These are phyloP conservation scores for Ecliptopera silaceata DNA, from an alignment of 2,888 invertebrate species.

Conservation along the genomic window DNA sequence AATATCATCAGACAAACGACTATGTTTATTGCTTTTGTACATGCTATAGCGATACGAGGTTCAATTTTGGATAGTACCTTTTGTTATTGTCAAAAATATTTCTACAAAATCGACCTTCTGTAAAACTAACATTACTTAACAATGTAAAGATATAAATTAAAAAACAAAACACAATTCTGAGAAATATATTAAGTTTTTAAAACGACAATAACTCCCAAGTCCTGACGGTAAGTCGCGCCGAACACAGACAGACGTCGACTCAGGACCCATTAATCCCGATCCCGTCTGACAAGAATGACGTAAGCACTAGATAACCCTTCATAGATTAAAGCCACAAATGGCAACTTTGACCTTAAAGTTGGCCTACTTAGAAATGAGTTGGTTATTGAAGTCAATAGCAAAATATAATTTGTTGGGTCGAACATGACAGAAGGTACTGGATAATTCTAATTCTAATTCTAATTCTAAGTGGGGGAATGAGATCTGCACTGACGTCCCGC, in stretches of 20 bases:
- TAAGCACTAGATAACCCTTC: slow-evolving; percentile 32
- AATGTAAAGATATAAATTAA: too few species aligned
- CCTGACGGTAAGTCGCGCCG: slow-evolving; percentile 32
- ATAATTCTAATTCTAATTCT: too few species aligned
- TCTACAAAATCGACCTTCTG: too few species aligned
- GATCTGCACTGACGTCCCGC: too few species aligned
- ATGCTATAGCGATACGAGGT: slow-evolving; percentile 1
- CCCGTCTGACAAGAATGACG: slow-evolving; percentile 35
- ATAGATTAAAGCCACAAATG: slow-evolving; percentile 26
- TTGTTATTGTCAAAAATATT: not conserved
- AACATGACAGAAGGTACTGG: not conserved
- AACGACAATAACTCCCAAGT: not conserved
- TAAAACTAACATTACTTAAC: too few species aligned
- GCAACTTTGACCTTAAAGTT: slow-evolving; percentile 19
- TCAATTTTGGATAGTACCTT: not conserved
- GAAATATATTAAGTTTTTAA: too few species aligned
- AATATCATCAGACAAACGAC: slow-evolving; percentile 39
- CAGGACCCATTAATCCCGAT: slow-evolving; percentile 37
- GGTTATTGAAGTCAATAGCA: slow-evolving; percentile 16
- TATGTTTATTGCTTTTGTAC: slow-evolving; percentile 22
- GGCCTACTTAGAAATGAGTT: slow-evolving; percentile 11
- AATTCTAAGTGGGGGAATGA: too few species aligned
- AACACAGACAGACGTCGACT: slow-evolving; percentile 45
- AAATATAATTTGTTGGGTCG: not conserved
- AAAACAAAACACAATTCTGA: too few species aligned